phyloP scores from a whole-genome alignment of 64 coral and sea anemone species.

The Astreopora myriophthalma region DNA sequence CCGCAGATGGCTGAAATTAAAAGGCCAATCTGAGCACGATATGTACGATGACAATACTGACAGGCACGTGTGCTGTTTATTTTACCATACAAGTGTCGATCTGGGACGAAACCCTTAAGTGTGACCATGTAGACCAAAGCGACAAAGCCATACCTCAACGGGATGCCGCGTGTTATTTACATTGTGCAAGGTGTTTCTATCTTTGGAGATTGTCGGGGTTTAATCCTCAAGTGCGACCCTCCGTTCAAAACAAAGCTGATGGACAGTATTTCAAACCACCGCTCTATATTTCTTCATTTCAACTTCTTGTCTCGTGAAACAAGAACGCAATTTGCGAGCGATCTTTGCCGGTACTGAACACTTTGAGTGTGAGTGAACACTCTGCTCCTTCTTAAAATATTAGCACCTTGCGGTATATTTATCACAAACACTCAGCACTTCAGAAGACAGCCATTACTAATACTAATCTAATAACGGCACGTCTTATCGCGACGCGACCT shows the following conservation, averaged over 20 bases:
- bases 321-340: background rate
- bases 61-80: no score
- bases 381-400: background rate
- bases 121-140: no score
- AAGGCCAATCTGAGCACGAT: no score
- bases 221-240: no score
- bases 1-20: no score
- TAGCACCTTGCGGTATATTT: background rate
- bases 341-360: background rate
- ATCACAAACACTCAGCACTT: background rate
- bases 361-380: background rate
- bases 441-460: background rate
- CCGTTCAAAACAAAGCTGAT: background rate
- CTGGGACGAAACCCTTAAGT: no score
- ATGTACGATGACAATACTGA: no score
- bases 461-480: background rate
- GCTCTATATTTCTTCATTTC: background rate
- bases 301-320: background rate
- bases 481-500: background rate
- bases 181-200: no score
- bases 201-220: no score
- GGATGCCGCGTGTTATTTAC: no score
- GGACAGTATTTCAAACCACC: background rate
- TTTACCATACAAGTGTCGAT: no score
- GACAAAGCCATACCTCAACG: no score